A percentile compares a stretch with the other conserved stretches of the same genome.
Evolutionary conservation across 2,113 vertebrate genomes (phyloP).

Genomic region (Bettongia penicillata): DNA sequence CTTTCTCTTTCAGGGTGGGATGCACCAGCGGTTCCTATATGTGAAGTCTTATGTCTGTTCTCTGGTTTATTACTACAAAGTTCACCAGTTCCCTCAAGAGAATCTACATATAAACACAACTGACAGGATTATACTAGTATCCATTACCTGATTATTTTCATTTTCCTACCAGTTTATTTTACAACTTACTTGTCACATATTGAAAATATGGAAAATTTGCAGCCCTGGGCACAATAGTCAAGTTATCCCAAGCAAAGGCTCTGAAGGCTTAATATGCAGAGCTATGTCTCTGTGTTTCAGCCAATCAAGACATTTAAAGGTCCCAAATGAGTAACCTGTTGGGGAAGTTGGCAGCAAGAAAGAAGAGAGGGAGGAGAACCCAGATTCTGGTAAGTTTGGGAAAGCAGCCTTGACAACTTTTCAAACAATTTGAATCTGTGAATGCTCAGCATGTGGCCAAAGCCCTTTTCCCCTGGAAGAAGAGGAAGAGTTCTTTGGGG

Average conservation of each 20-base stretch:
- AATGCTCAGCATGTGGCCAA: neutral
- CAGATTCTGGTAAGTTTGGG: rapidly evolving
- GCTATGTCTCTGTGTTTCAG: neutral
- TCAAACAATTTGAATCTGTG: neutral
- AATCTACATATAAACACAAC: neutral
- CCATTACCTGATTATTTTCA: neutral
- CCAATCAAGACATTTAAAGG: neutral
- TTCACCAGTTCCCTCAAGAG: neutral
- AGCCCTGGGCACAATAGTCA: neutral
- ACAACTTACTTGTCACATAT: neutral
- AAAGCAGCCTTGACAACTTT: neutral
- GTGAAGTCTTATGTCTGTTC: neutral
- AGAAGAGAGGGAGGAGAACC: neutral
- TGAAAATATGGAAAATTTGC: neutral
- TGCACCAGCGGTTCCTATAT: neutral
- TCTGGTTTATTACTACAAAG: neutral
- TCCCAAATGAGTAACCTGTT: neutral
- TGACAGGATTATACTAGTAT: neutral
- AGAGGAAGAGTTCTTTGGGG: neutral
- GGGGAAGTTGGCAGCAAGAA: neutral
- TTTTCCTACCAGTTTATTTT: neutral
- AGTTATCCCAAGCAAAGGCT: neutral
- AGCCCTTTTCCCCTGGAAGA: neutral
- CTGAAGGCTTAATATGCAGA: neutral
- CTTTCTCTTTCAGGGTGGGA: neutral